These are phyloP conservation scores for Cataglyphis albicans DNA, from an alignment of 2,888 invertebrate genomes.

Conservation along the genomic window DNA sequence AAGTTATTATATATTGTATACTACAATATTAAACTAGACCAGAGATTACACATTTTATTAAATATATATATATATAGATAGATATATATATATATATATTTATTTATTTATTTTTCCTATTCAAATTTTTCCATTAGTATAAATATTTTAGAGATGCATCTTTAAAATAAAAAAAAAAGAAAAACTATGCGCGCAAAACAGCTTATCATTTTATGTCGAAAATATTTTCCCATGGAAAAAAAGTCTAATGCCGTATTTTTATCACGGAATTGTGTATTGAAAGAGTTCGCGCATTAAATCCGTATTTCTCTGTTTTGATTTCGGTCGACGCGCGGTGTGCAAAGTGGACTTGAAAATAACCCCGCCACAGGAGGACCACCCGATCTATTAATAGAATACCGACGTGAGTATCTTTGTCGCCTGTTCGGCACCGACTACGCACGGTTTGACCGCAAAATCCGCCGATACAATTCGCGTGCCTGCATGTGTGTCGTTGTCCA, in stretches of 20 bases:
- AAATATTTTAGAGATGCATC: slow-evolving; percentile 14
- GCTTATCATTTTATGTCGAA: slow-evolving; percentile 22
- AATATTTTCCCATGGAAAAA: slow-evolving; percentile 32
- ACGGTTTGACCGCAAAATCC: slow-evolving; percentile 71
- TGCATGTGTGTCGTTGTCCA: slow-evolving; percentile 61
- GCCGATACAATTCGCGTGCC: slow-evolving; percentile 69
- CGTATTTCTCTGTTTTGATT: slow-evolving; percentile 76
- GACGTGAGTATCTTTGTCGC: slow-evolving; percentile 80
- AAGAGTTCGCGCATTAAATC: slow-evolving; percentile 56
- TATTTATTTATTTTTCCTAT: neutral
- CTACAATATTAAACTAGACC: too few relatives aligned
- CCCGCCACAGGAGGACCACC: slow-evolving; percentile 79
- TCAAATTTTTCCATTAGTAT: slow-evolving; percentile 22
- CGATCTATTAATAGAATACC: slow-evolving; percentile 82
- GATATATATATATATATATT: too few relatives aligned
- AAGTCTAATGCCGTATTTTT: slow-evolving; percentile 28
- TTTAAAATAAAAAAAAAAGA: slow-evolving; percentile 13
- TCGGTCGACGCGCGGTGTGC: slow-evolving; percentile 74
- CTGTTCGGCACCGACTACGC: slow-evolving; percentile 70
- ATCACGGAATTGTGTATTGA: slow-evolving; percentile 51
- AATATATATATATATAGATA: neutral
- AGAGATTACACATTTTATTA: neutral
- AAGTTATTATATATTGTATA: neutral
- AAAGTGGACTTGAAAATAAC: slow-evolving; percentile 84
- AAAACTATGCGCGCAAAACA: slow-evolving; percentile 8